phyloP scores from a whole-genome alignment of 2,113 vertebrate species.

The Emydura subglobosa region DNA sequence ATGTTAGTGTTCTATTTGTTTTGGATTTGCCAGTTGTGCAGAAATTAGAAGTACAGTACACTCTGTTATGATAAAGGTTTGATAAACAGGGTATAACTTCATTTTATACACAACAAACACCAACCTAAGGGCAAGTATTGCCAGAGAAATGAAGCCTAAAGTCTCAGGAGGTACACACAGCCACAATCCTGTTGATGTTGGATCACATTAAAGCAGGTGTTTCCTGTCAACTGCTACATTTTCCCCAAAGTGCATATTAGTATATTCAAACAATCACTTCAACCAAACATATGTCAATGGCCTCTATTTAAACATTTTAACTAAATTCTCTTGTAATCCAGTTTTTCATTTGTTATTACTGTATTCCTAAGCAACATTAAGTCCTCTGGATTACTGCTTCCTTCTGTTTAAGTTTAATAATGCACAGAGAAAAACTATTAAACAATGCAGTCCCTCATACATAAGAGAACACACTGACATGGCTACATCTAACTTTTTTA shows the following conservation, averaged over 20 bases:
- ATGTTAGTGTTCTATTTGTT: not conserved
- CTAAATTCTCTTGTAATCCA: constrained; percentile 27
- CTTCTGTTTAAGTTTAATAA: constrained; percentile 27
- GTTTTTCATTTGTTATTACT: not conserved
- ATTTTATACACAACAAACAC: not conserved
- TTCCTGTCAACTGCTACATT: constrained; percentile 76
- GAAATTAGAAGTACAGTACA: constrained; percentile 43
- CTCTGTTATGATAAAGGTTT: constrained; percentile 31
- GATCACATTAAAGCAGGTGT: constrained; percentile 79
- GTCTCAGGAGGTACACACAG: constrained; percentile 2
- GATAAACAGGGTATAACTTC: not conserved
- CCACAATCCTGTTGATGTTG: constrained; percentile 75
- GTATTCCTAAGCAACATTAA: not conserved
- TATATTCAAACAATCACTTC: constrained; percentile 47
- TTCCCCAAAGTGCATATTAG: constrained; percentile 34
- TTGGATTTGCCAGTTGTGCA: not conserved
- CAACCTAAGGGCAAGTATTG: not conserved
- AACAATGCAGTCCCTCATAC: not conserved
- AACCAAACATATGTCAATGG: constrained; percentile 24
- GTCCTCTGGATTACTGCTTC: not conserved
- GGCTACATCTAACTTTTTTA: not conserved
- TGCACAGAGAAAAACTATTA: not conserved
- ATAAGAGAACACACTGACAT: not conserved
- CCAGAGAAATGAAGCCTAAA: constrained; percentile 37
- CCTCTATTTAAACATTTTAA: not conserved